These are phyloP conservation scores for Lipophrys pholis DNA, from an alignment of 2,113 vertebrate genomes.

Conservation along the genomic window DNA sequence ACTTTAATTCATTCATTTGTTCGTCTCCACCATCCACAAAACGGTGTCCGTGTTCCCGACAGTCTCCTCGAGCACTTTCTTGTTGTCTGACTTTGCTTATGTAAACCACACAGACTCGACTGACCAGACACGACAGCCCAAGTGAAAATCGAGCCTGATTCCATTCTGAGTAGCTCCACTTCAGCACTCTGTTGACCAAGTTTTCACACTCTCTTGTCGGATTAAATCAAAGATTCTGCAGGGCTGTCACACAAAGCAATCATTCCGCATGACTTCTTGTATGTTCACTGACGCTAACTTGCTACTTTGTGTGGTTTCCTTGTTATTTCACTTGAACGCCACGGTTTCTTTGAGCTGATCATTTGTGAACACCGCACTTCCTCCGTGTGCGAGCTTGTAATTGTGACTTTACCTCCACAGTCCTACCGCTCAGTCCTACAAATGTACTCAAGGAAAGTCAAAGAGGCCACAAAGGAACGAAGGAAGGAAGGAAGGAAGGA, in stretches of 20 bases:
- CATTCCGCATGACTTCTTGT: background rate
- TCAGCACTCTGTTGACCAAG: slow-evolving; percentile 14
- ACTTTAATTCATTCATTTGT: slow-evolving; percentile 18
- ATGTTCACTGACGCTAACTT: background rate
- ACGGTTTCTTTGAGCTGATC: slow-evolving; percentile 28
- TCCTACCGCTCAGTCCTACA: slow-evolving; percentile 22
- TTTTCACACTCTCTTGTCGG: background rate
- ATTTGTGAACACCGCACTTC: slow-evolving; percentile 34
- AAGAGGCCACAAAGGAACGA: slow-evolving; percentile 42
- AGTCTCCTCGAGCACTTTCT: slow-evolving; percentile 40
- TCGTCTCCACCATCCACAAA: slow-evolving; percentile 21
- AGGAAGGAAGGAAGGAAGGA: slow-evolving; percentile 30
- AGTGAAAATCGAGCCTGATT: slow-evolving; percentile 41
- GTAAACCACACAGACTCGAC: slow-evolving; percentile 60
- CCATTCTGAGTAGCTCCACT: slow-evolving; percentile 29
- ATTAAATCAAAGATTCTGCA: slow-evolving; percentile 41
- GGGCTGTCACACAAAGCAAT: slow-evolving; percentile 7
- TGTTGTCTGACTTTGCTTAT: slow-evolving; percentile 46
- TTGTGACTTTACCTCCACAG: slow-evolving; percentile 39
- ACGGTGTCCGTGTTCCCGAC: slow-evolving; percentile 35
- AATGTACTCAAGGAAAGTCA: slow-evolving; percentile 40
- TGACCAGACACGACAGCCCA: slow-evolving; percentile 40
- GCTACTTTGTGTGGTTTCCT: slow-evolving; percentile 15
- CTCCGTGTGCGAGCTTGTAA: slow-evolving; percentile 27
- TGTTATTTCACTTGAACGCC: slow-evolving; percentile 33